Percentiles rank a stretch among this genome's conserved stretches.
These are phyloP conservation scores for Toxotes jaculatrix DNA, from an alignment of 2,113 vertebrate species.

Conservation along the genomic window DNA sequence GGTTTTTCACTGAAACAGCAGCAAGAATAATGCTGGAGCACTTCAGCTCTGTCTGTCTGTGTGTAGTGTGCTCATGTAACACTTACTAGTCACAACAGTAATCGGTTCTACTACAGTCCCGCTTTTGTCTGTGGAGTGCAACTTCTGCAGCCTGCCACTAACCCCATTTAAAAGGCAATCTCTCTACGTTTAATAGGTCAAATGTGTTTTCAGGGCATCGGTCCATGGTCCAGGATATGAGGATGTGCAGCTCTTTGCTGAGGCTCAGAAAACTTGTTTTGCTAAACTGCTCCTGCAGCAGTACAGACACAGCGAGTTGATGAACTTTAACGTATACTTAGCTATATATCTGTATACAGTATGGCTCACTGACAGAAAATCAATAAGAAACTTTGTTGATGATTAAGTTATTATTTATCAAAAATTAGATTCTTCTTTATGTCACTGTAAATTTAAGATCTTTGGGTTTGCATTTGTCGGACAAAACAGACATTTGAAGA, in stretches of 20 bases:
- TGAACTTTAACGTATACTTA: background rate
- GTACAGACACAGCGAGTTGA: background rate
- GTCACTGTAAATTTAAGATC: too few species aligned
- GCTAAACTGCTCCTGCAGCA: background rate
- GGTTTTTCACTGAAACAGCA: constrained; percentile 13
- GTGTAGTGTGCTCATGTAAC: constrained; percentile 21
- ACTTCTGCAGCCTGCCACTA: background rate
- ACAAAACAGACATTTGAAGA: too few species aligned
- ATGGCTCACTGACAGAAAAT: too few species aligned
- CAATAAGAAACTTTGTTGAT: too few species aligned
- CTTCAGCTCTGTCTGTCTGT: constrained; percentile 18
- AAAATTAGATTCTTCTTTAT: too few species aligned
- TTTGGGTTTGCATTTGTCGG: too few species aligned
- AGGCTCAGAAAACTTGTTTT: background rate
- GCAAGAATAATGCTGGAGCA: constrained; percentile 11
- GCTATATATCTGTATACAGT: background rate
- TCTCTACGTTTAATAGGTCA: constrained; percentile 7
- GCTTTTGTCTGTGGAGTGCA: background rate
- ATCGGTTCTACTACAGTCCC: constrained; percentile 2
- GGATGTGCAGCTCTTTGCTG: background rate
- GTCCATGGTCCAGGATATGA: background rate
- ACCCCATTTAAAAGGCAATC: constrained; percentile 8
- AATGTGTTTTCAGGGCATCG: background rate
- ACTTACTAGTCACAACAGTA: background rate
- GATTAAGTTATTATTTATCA: too few species aligned